Conservation (phyloP, 2,797 vertebrate genomes). For the Vipera latastei region DNA sequence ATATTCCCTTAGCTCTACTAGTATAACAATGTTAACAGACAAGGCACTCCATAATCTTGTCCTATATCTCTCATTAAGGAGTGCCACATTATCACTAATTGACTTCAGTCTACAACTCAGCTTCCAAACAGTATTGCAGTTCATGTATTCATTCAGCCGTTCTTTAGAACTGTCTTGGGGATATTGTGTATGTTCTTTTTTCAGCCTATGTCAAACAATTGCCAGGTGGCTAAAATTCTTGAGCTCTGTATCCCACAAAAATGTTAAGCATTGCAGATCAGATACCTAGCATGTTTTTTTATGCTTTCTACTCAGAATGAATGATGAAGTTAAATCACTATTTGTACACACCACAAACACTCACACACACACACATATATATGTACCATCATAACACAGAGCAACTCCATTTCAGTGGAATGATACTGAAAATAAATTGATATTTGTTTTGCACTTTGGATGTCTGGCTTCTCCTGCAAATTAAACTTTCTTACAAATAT, state of each 20-base stretch:
- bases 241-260: background rate
- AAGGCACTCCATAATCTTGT: background rate
- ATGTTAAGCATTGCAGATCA: background rate
- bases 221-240: background rate
- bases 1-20: background rate
- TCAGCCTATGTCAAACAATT: background rate
- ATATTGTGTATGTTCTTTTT: background rate
- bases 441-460: background rate
- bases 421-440: conserved; percentile 20
- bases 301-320: background rate
- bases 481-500: conserved; percentile 28
- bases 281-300: background rate
- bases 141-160: background rate
- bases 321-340: conserved; percentile 17
- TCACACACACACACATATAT: background rate
- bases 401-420: background rate
- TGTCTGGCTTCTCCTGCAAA: background rate
- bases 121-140: background rate
- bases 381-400: conserved; percentile 9
- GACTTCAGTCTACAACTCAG: background rate
- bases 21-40: background rate
- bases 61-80: background rate
- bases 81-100: background rate
- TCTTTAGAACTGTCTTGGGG: background rate
- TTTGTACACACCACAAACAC: background rate